Evolutionary conservation across 2,888 invertebrate genomes (phyloP).

Genomic region (Hofmannophila pseudospretella): DNA sequence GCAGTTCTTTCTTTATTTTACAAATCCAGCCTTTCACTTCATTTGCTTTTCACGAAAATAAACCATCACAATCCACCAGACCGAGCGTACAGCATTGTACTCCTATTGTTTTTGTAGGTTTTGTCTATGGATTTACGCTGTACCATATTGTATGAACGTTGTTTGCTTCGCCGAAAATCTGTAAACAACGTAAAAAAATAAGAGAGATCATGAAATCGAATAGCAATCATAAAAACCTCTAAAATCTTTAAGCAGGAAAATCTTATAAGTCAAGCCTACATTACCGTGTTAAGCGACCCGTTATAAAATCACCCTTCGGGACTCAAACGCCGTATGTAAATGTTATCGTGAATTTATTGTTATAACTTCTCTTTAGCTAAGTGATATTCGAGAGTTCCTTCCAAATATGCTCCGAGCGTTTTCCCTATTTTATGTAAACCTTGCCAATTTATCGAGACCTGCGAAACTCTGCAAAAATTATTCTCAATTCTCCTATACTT

Average conservation of each 20-base stretch:
- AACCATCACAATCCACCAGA: no score
- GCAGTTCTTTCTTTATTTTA: no score
- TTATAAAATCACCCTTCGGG: constrained; percentile 48
- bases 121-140: no score
- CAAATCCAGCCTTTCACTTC: no score
- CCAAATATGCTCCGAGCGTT: constrained; percentile 50
- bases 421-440: constrained; percentile 42
- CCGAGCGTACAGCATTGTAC: no score
- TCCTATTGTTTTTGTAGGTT: no score
- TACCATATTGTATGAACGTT: no score
- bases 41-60: no score
- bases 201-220: no score
- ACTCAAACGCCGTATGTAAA: constrained; percentile 59
- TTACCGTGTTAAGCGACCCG: constrained; percentile 62
- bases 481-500: constrained; percentile 8
- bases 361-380: constrained; percentile 64
- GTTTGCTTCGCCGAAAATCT: no score
- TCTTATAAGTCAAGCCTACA: constrained; percentile 27
- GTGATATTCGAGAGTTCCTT: constrained; percentile 68
- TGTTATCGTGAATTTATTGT: constrained; percentile 70
- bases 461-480: constrained; percentile 14
- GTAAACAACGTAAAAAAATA: no score
- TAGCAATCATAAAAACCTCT: no score
- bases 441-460: constrained; percentile 28
- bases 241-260: constrained; percentile 27